Conservation (phyloP, 2,888 invertebrate species). For the Unio delphinus region DNA sequence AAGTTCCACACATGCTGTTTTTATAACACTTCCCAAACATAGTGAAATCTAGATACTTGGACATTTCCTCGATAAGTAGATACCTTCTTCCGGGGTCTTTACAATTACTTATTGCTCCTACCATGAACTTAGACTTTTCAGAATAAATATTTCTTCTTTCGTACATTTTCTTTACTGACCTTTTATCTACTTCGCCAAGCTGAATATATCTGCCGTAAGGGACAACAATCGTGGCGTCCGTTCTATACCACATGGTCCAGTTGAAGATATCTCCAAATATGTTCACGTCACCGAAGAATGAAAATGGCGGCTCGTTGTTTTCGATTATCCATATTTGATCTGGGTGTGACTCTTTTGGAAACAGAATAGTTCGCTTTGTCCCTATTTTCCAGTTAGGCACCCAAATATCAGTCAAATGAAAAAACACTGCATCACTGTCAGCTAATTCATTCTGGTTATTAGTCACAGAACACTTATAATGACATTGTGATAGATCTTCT, state of each 20-base stretch:
- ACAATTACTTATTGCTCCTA: conserved; percentile 31
- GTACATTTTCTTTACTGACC: conserved; percentile 1
- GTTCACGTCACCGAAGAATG: conserved; percentile 35
- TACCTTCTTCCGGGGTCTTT: conserved; percentile 28
- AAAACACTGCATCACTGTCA: conserved; percentile 47
- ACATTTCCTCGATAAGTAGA: conserved; percentile 22
- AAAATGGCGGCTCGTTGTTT: conserved; percentile 51
- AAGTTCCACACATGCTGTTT: not conserved
- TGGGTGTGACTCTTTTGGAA: conserved; percentile 37
- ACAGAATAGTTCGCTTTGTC: conserved; percentile 17
- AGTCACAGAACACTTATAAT: conserved; percentile 23
- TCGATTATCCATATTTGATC: conserved; percentile 53
- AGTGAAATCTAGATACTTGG: conserved; percentile 24
- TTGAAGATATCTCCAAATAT: conserved; percentile 41
- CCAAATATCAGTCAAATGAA: conserved; percentile 48
- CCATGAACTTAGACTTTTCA: conserved; percentile 24
- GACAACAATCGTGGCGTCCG: conserved; percentile 46
- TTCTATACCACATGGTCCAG: conserved; percentile 54
- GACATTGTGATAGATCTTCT: conserved; percentile 6
- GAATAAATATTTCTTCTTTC: conserved; percentile 19
- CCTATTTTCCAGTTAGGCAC: conserved; percentile 21
- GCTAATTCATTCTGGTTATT: conserved; percentile 34
- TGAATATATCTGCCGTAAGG: conserved; percentile 37
- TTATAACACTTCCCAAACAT: conserved; percentile 15
- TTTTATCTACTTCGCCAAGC: conserved; percentile 11